Conservation (phyloP, 2,888 invertebrate species). For the Amphimallon solstitiale region DNA sequence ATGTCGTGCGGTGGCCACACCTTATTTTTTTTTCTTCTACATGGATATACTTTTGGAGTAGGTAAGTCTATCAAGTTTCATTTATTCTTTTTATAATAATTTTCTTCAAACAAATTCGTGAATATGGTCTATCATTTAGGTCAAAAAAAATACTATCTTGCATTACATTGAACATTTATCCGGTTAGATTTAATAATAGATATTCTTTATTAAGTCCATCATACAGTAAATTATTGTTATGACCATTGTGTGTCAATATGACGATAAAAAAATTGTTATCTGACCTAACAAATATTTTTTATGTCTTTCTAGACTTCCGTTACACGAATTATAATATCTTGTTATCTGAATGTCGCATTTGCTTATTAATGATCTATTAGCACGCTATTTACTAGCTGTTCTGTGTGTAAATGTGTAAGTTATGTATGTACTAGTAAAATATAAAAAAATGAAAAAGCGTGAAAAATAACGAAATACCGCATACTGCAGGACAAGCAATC, state of each 20-base stretch:
- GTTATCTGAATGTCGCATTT: slow-evolving; percentile 19
- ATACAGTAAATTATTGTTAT: neutral
- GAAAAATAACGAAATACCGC: slow-evolving; percentile 19
- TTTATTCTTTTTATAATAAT: no score
- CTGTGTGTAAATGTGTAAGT: slow-evolving; percentile 1
- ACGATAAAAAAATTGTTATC: neutral
- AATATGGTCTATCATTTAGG: no score
- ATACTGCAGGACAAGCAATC: slow-evolving; percentile 14
- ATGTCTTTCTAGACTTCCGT: slow-evolving; percentile 11
- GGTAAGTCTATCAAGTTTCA: no score
- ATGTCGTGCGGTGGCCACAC: no score
- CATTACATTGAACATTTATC: no score
- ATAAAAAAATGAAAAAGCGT: slow-evolving; percentile 22
- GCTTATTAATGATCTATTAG: slow-evolving; percentile 19
- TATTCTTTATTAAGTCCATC: no score
- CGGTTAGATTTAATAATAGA: no score
- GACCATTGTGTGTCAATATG: neutral
- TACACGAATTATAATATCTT: slow-evolving; percentile 23
- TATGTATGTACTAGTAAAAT: neutral
- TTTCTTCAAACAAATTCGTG: no score
- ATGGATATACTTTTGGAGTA: no score
- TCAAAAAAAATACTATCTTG: no score
- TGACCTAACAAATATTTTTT: neutral
- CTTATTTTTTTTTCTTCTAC: no score
- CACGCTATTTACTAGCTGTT: slow-evolving; percentile 16